Percentiles rank a stretch among this genome's conserved stretches.
Evolutionary conservation across 2,888 invertebrate species (phyloP).

Genomic region (Ormyrus nitidulus): DNA sequence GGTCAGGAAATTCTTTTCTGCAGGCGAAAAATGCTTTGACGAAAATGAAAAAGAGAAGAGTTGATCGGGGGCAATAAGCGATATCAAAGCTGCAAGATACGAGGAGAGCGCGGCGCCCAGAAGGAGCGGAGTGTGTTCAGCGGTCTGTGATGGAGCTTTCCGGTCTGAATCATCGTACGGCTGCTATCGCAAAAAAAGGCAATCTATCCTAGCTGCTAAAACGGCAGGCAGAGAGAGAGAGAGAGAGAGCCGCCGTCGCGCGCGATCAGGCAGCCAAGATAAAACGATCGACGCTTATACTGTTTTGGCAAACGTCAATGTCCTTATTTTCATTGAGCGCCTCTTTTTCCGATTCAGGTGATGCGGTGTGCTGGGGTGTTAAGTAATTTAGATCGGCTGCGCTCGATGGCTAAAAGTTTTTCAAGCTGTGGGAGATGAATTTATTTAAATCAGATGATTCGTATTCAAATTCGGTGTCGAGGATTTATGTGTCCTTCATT

Average conservation of each 20-base stretch:
- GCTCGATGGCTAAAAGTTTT: too few species aligned
- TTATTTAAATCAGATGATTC: too few species aligned
- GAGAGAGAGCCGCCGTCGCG: too few species aligned
- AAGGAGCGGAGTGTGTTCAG: constrained; percentile 35
- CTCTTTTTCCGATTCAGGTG: too few species aligned
- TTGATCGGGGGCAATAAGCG: constrained; percentile 36
- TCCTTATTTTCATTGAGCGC: too few species aligned
- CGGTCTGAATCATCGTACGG: constrained; percentile 43
- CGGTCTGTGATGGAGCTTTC: constrained; percentile 44
- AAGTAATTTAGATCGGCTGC: too few species aligned
- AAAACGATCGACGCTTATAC: constrained; percentile 27
- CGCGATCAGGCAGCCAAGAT: constrained; percentile 2
- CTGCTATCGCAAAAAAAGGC: constrained; percentile 3
- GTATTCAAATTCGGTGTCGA: too few species aligned
- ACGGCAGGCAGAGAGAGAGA: background rate
- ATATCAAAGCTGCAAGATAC: constrained; percentile 38
- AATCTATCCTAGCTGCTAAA: constrained; percentile 26
- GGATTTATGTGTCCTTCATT: too few species aligned
- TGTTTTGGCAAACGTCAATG: background rate
- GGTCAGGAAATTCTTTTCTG: too few species aligned
- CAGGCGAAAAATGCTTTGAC: constrained; percentile 8
- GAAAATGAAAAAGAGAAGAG: constrained; percentile 11
- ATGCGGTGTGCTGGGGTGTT: too few species aligned
- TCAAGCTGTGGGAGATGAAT: too few species aligned
- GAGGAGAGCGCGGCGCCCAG: background rate